Base-by-base conservation (phyloP, 2,113 vertebrate species). In the Irena cyanogastra region DNA sequence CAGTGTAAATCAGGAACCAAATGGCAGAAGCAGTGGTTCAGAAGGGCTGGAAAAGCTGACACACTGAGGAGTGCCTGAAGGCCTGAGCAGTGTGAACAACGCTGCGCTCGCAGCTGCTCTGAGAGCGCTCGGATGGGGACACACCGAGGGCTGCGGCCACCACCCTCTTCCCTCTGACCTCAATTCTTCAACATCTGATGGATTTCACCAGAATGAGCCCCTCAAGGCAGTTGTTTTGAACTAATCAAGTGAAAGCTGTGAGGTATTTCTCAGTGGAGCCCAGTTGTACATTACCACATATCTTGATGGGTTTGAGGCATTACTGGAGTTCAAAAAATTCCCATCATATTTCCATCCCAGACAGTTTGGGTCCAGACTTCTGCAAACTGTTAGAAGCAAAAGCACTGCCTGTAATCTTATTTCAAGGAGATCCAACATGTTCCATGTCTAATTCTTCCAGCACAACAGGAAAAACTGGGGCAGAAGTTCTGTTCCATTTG, bases 1-100 rank as follows among this genome's bases (percentile, higher is more conserved):
- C 61, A 79, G 83, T 65, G 91, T 65, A 89, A 95, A 87, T 54
- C 45, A 85, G 61, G 61, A 83, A 94, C 19, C 45, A 93, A 90
- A 95, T 65, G 33, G 71, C 84, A 94, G 74, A 92, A 88, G 42
- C 93, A 76, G 13, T 86, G 79, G 54, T 21, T 87, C 89, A 80
- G 35, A 33, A 89, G 84, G 64, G 78, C 59, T 95, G 96, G 95
- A 96, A 97, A 95, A 95, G 17, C n/a, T 95, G 87, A 93, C 84
- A 41, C 47, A 77, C n/a, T 91, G 81, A 94, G 86, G 65, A 95
- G 74, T 4, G 15, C 33, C 89, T 87, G 65, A 52, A 70, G 82
- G 63, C 45, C 74, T 72, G 24, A 85, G 31, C 1, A 2, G 74
- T 93, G 84, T 76, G 93, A 94, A 91, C 49, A 93, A 71, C 3